Conservation (phyloP, 1,140 invertebrate genomes). For the Andrena cerasifolii region DNA sequence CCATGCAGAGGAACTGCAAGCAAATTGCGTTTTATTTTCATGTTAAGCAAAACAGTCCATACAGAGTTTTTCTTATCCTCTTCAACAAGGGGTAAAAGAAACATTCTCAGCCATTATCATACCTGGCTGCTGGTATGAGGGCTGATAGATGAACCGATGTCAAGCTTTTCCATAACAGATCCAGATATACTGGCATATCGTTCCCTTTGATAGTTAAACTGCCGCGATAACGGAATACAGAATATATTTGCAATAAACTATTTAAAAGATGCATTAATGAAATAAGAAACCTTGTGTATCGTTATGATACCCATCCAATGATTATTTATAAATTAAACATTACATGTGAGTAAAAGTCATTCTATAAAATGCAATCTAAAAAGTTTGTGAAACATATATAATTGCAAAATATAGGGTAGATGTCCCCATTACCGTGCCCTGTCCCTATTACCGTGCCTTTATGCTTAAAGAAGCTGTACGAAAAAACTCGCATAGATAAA, state of each 20-base stretch:
- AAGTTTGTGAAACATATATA: too few relatives aligned
- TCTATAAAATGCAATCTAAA: too few relatives aligned
- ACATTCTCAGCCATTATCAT: conserved; percentile 68
- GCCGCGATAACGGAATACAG: conserved; percentile 65
- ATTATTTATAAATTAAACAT: conserved; percentile 14
- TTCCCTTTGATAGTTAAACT: conserved; percentile 89
- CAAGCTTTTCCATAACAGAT: conserved; percentile 90
- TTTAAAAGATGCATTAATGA: conserved; percentile 6
- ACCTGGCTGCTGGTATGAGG: conserved; percentile 88
- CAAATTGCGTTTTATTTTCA: conserved; percentile 29
- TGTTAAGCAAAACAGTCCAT: conserved; percentile 33
- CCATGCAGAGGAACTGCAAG: conserved; percentile 55
- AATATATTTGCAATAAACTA: conserved; percentile 49
- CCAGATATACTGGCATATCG: conserved; percentile 91
- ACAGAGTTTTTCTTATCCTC: neutral
- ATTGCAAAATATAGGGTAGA: too few relatives aligned
- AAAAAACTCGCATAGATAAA: too few relatives aligned
- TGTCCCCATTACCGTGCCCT: too few relatives aligned
- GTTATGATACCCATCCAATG: neutral
- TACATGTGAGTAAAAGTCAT: neutral
- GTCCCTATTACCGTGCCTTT: too few relatives aligned
- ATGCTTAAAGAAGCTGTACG: too few relatives aligned
- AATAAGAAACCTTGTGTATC: neutral
- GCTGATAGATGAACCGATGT: conserved; percentile 89
- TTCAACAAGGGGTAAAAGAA: conserved; percentile 4